phyloP scores from a whole-genome alignment of 64 coral and sea anemone genomes.

The Porites lutea region DNA sequence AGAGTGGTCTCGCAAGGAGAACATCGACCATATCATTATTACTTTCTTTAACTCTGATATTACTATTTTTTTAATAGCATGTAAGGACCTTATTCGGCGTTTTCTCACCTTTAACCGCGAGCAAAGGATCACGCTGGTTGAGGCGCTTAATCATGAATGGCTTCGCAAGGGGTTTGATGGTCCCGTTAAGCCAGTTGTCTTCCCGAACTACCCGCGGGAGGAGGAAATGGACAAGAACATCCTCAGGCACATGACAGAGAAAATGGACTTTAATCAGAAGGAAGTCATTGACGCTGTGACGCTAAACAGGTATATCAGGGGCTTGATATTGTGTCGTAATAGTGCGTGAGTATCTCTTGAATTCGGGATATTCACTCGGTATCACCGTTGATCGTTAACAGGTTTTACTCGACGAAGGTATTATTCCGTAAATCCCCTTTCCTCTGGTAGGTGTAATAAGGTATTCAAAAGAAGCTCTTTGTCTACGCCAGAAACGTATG shows the following conservation, averaged over 20 bases:
- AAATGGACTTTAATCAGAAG: conserved; percentile 72
- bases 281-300: conserved; percentile 53
- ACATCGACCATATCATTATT: neutral
- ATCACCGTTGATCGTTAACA: no score
- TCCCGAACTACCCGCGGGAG: conserved; percentile 68
- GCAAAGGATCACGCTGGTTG: conserved; percentile 76
- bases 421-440: no score
- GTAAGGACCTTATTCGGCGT: conserved; percentile 75
- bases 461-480: no score
- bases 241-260: conserved; percentile 70
- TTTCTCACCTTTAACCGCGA: conserved; percentile 88
- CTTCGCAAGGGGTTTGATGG: conserved; percentile 74
- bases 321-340: no score
- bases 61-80: conserved; percentile 45
- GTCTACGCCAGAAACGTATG: no score
- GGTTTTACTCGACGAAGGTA: no score
- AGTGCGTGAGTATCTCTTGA: no score
- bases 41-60: neutral
- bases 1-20: no score
- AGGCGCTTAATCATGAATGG: conserved; percentile 78
- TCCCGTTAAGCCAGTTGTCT: conserved; percentile 63
- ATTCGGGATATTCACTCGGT: no score
- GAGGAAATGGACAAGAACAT: conserved; percentile 76
- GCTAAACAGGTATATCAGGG: conserved; percentile 68
- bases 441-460: no score